These are phyloP conservation scores for Octonoba sinensis DNA, from an alignment of 2,888 invertebrate species.

Conservation along the genomic window DNA sequence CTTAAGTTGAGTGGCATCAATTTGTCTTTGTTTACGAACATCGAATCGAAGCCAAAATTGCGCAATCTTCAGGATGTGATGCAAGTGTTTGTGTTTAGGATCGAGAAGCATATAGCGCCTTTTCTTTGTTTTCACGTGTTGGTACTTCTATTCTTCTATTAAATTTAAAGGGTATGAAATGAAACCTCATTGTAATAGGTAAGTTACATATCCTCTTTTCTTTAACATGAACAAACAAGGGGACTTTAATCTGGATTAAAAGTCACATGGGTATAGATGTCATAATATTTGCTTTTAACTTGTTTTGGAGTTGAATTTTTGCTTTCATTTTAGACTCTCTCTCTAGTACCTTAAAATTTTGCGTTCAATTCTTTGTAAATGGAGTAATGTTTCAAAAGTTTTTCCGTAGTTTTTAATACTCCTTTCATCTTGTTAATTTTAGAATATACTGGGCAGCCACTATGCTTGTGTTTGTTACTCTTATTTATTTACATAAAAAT, in stretches of 20 bases:
- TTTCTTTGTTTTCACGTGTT: constrained; percentile 56
- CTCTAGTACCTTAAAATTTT: too few species aligned
- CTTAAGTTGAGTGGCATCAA: not conserved
- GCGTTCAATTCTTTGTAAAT: too few species aligned
- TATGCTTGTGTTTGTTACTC: too few species aligned
- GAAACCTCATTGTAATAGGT: constrained; percentile 45
- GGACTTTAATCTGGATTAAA: constrained; percentile 22
- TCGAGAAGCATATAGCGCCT: constrained; percentile 20
- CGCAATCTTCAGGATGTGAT: constrained; percentile 62
- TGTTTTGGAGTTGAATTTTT: not conserved
- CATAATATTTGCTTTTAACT: constrained; percentile 8
- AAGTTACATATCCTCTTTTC: constrained; percentile 17
- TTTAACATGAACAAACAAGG: not conserved
- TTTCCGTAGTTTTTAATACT: too few species aligned
- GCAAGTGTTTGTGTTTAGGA: constrained; percentile 61
- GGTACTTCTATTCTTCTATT: constrained; percentile 18
- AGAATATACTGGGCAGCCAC: too few species aligned
- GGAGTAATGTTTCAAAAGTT: too few species aligned
- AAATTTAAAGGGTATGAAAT: constrained; percentile 43
- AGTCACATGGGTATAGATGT: constrained; percentile 55
- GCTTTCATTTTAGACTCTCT: not conserved
- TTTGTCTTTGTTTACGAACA: constrained; percentile 54
- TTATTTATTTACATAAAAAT: not conserved
- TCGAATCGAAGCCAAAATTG: constrained; percentile 42
- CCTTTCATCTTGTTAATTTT: too few species aligned